Conservation (phyloP, 2,113 vertebrate genomes). For the Lycocorax pyrrhopterus region DNA sequence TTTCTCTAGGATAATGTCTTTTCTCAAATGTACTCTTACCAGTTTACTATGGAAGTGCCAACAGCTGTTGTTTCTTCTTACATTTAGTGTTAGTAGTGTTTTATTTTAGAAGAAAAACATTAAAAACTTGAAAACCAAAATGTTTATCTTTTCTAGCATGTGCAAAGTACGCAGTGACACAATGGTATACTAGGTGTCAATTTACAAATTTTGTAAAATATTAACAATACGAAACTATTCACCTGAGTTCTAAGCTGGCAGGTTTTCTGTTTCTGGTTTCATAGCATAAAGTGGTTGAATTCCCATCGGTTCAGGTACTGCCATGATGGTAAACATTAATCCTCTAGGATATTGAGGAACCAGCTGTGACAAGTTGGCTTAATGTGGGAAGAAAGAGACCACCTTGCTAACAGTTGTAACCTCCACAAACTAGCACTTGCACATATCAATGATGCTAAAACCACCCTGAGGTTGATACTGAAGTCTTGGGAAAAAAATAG, state of each 20-base stretch:
- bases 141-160: neutral
- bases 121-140: neutral
- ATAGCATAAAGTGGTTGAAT: constrained; percentile 15
- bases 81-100: neutral
- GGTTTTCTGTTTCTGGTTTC: neutral
- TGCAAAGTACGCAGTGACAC: neutral
- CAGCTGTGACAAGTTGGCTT: constrained; percentile 23
- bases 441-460: neutral
- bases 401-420: neutral
- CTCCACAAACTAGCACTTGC: neutral
- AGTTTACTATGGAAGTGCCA: neutral
- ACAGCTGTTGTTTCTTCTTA: neutral
- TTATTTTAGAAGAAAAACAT: neutral
- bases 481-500: constrained; percentile 10
- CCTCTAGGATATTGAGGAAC: constrained; percentile 21
- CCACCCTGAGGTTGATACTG: neutral
- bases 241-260: neutral
- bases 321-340: constrained; percentile 42
- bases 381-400: constrained; percentile 29
- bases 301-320: neutral
- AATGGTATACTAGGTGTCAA: neutral
- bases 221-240: neutral
- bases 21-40: neutral
- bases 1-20: neutral
- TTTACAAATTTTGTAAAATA: neutral